A percentile compares a stretch with the other conserved stretches of the same genome.
These are phyloP conservation scores for Pterostichus madidus DNA, from an alignment of 2,888 invertebrate species.

Conservation along the genomic window DNA sequence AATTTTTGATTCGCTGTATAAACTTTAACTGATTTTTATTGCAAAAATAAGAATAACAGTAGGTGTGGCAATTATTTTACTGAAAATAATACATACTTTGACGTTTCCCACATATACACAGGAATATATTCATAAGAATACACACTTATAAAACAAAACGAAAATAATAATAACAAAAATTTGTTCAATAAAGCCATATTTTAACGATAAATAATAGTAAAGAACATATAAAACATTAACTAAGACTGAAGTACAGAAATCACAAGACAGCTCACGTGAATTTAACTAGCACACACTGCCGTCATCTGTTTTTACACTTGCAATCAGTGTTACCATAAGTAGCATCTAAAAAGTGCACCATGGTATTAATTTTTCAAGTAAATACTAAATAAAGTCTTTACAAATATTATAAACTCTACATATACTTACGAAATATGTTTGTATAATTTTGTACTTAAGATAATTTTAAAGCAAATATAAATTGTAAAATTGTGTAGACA, in stretches of 20 bases:
- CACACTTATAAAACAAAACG: constrained; percentile 60
- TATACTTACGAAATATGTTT: no score
- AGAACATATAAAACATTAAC: constrained; percentile 62
- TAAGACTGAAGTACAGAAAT: constrained; percentile 62
- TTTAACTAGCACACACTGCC: constrained; percentile 61
- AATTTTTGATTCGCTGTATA: not conserved
- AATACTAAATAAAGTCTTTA: no score
- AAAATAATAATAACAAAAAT: constrained; percentile 60
- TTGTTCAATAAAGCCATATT: constrained; percentile 59
- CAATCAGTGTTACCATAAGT: constrained; percentile 48
- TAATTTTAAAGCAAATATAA: no score
- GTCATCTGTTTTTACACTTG: constrained; percentile 61
- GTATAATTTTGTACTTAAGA: no score
- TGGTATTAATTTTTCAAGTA: no score
- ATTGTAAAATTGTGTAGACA: no score
- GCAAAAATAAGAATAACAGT: constrained; percentile 41
- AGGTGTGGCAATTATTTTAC: constrained; percentile 63
- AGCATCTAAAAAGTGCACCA: no score
- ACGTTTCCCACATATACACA: constrained; percentile 75
- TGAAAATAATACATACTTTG: constrained; percentile 72
- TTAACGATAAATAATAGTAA: constrained; percentile 54
- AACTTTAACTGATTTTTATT: constrained; percentile 1
- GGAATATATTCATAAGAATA: constrained; percentile 73
- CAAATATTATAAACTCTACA: no score
- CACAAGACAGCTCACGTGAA: constrained; percentile 66